Evolutionary conservation across 2,797 vertebrate species (phyloP).

Genomic region (Phyllotis vaccarum): DNA sequence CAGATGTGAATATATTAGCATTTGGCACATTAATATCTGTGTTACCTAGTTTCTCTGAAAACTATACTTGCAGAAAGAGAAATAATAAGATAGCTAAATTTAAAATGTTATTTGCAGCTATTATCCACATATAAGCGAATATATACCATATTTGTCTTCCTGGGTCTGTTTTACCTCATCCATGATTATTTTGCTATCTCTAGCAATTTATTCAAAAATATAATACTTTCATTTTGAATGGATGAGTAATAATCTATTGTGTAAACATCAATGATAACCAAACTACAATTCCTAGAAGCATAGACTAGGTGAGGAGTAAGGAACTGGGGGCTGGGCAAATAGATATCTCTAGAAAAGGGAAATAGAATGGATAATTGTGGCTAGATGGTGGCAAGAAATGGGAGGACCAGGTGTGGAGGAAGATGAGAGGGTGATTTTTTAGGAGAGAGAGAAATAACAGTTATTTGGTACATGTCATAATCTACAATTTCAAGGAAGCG

Average conservation of each 20-base stretch:
- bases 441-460: not conserved
- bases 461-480: conserved; percentile 38
- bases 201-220: not conserved
- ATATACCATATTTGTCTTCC: not conserved
- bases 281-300: not conserved
- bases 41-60: not conserved
- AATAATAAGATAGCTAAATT: conserved; percentile 45
- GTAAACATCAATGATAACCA: not conserved
- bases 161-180: not conserved
- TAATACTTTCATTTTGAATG: not conserved
- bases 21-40: not conserved
- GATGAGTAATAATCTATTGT: not conserved
- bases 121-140: not conserved
- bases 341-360: not conserved
- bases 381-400: not conserved
- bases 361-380: not conserved
- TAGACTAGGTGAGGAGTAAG: not conserved
- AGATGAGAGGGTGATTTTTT: not conserved
- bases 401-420: not conserved
- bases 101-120: conserved; percentile 6
- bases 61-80: conserved; percentile 25
- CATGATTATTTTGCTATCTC: not conserved
- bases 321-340: not conserved
- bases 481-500: conserved; percentile 72
- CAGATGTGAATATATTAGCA: not conserved